Conservation (phyloP, 2,888 invertebrate species). For the Cryptophagus acutangulus region DNA sequence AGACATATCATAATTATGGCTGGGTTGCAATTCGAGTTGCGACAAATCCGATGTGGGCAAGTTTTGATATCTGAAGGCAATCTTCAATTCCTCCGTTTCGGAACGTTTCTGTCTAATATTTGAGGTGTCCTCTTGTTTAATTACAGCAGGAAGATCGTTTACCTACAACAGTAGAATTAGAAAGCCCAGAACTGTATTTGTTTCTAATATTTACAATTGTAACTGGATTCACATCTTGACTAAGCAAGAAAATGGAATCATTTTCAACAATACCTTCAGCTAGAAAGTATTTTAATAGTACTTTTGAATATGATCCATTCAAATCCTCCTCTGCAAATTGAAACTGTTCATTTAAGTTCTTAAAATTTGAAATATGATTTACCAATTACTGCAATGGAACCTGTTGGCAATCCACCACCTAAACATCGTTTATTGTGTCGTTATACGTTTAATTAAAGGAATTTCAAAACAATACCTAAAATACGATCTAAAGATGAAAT, state of each 20-base stretch:
- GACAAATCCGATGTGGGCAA: constrained; percentile 55
- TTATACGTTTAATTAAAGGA: too few relatives aligned
- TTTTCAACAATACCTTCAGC: constrained; percentile 79
- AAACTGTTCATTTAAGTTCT: too few relatives aligned
- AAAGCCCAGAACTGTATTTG: too few relatives aligned
- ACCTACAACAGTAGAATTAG: constrained; percentile 52
- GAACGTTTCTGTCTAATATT: constrained; percentile 32
- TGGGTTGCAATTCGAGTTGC: constrained; percentile 54
- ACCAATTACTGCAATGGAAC: too few relatives aligned
- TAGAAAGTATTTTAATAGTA: constrained; percentile 77
- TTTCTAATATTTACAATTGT: constrained; percentile 62
- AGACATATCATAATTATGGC: constrained; percentile 79
- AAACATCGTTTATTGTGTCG: too few relatives aligned
- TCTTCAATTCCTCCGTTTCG: constrained; percentile 76
- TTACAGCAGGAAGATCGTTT: constrained; percentile 57
- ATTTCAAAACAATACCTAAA: too few relatives aligned
- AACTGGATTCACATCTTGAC: constrained; percentile 63
- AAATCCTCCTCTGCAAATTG: constrained; percentile 84
- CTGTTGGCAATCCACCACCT: too few relatives aligned
- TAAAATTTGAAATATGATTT: too few relatives aligned
- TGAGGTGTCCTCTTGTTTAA: constrained; percentile 46
- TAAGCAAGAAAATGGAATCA: constrained; percentile 70
- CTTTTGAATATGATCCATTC: constrained; percentile 69
- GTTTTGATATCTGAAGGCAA: constrained; percentile 87
- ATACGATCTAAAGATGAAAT: too few relatives aligned